A percentile compares a stretch with the other conserved stretches of the same genome.
phyloP scores from a whole-genome alignment of 1,140 invertebrate species.

The Microplitis mediator region DNA sequence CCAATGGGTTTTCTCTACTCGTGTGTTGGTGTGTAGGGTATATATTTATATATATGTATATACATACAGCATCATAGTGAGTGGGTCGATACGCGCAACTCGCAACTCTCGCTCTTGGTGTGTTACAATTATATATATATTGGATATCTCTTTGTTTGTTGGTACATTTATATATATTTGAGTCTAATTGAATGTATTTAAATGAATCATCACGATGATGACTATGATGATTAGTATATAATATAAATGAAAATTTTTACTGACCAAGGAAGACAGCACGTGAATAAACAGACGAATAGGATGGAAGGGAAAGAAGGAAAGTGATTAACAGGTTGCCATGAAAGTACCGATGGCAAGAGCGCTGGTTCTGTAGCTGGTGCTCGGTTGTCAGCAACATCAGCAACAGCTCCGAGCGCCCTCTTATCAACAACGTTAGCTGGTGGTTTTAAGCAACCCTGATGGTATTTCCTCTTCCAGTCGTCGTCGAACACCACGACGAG shows the following conservation, averaged over 20 bases:
- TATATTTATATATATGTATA: too few species aligned
- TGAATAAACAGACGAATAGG: neutral
- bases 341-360: slow-evolving; percentile 17
- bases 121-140: neutral
- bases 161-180: too few species aligned
- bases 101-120: slow-evolving; percentile 46
- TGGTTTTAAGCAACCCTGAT: neutral
- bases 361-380: neutral
- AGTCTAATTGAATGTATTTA: too few species aligned
- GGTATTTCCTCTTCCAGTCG: slow-evolving; percentile 23
- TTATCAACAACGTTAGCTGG: neutral
- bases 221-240: too few species aligned
- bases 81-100: slow-evolving; percentile 61
- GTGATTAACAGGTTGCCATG: slow-evolving; percentile 46
- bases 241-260: too few species aligned
- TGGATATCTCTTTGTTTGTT: neutral
- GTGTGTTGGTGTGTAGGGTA: slow-evolving; percentile 35
- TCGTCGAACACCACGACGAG: slow-evolving; percentile 29
- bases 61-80: slow-evolving; percentile 45
- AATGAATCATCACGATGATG: too few species aligned
- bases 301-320: neutral
- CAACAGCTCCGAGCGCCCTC: neutral
- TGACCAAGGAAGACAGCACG: neutral
- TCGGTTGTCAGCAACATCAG: neutral
- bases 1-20: neutral